Evolutionary conservation across 2,113 vertebrate genomes (phyloP).

Genomic region (Forbesichthys agassizii): DNA sequence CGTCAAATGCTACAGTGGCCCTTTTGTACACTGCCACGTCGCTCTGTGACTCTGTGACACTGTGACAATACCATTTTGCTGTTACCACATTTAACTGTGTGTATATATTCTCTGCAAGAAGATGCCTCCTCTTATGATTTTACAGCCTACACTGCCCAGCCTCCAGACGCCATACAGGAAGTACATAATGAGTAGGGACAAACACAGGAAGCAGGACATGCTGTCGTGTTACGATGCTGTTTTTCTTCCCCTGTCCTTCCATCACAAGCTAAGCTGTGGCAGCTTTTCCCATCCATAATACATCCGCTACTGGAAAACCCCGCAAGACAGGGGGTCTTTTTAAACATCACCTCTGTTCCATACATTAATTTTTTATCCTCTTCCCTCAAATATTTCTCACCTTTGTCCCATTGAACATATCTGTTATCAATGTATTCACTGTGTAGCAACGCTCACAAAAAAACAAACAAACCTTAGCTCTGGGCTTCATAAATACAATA

Average conservation of each 20-base stretch:
- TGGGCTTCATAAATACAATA: constrained; percentile 43
- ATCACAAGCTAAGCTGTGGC: constrained; percentile 28
- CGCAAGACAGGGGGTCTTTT: constrained; percentile 10
- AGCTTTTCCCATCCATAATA: constrained; percentile 2
- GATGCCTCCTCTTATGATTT: constrained; percentile 12
- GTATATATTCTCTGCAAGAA: constrained; percentile 32
- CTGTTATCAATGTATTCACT: constrained; percentile 1
- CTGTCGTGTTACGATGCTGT: constrained; percentile 62
- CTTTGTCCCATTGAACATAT: constrained; percentile 32
- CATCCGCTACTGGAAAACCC: constrained; percentile 16
- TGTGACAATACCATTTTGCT: background rate
- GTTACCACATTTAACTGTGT: background rate
- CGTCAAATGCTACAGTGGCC: background rate
- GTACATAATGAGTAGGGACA: constrained; percentile 75
- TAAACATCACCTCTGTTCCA: constrained; percentile 6
- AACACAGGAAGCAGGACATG: constrained; percentile 81
- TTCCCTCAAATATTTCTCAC: constrained; percentile 5
- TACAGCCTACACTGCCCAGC: constrained; percentile 26
- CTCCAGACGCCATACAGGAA: constrained; percentile 63
- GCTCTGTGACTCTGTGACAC: background rate
- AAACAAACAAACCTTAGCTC: constrained; percentile 23
- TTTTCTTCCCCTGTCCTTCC: constrained; percentile 62
- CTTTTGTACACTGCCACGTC: too few relatives aligned
- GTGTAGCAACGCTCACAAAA: constrained; percentile 18
- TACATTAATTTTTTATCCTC: background rate